Conservation (phyloP, 1,140 invertebrate species). For the Aphaenogaster floridana region DNA sequence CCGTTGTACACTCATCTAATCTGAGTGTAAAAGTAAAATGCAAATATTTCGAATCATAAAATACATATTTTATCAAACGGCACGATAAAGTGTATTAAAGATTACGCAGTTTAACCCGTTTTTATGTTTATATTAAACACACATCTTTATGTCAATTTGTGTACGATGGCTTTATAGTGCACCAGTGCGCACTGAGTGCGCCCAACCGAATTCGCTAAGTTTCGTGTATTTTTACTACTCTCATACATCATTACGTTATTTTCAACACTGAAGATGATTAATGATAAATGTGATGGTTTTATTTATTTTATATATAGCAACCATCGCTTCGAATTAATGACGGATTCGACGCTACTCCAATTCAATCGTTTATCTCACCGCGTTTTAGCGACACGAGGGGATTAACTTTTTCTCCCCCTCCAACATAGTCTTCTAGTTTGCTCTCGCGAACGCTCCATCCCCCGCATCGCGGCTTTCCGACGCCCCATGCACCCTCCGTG, state of each 20-base stretch:
- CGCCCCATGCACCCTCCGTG: constrained; percentile 11
- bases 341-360: neutral
- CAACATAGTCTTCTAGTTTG: neutral
- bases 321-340: neutral
- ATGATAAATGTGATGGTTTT: neutral
- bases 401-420: constrained; percentile 56
- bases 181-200: no score
- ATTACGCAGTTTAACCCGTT: no score
- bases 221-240: neutral
- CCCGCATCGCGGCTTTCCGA: constrained; percentile 17
- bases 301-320: neutral
- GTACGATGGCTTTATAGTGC: no score
- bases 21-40: no score
- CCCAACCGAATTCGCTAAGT: no score
- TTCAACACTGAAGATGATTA: neutral
- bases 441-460: constrained; percentile 35
- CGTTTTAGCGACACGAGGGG: constrained; percentile 46
- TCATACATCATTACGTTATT: neutral
- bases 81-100: no score
- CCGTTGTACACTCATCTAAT: no score
- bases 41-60: no score
- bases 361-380: constrained; percentile 4
- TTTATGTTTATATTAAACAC: no score
- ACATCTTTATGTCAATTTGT: no score
- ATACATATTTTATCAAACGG: no score